phyloP scores from a whole-genome alignment of 2,888 invertebrate species.

The Drosophila longiperda region DNA sequence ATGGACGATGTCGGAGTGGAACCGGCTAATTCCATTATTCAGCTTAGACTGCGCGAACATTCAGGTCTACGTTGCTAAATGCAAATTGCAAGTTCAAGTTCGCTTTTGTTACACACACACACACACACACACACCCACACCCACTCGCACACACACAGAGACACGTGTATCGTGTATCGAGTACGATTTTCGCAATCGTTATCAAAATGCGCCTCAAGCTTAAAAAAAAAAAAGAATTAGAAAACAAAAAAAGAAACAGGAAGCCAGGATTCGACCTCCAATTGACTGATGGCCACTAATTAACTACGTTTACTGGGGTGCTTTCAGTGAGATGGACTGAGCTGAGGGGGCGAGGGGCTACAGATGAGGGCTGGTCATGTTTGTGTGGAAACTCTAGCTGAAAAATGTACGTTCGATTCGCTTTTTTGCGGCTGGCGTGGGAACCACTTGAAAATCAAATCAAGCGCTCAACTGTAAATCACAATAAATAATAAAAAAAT shows the following conservation, averaged over 20 bases:
- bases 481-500: slow-evolving; percentile 83
- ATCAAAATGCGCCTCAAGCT: slow-evolving; percentile 49
- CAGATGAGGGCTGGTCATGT: slow-evolving; percentile 14
- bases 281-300: slow-evolving; percentile 84
- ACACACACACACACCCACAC: slow-evolving; percentile 3
- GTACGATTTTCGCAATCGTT: slow-evolving; percentile 31
- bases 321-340: slow-evolving; percentile 1
- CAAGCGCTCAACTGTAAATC: slow-evolving; percentile 84
- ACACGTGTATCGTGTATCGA: slow-evolving; percentile 22
- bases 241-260: slow-evolving; percentile 9
- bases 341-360: not conserved
- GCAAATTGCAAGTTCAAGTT: slow-evolving; percentile 51
- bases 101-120: slow-evolving; percentile 17
- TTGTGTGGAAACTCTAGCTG: slow-evolving; percentile 30
- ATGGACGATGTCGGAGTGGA: slow-evolving; percentile 49
- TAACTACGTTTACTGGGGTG: slow-evolving; percentile 73
- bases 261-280: slow-evolving; percentile 34
- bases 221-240: not conserved
- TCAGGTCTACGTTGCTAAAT: slow-evolving; percentile 17
- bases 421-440: slow-evolving; percentile 51
- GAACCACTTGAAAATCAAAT: slow-evolving; percentile 84
- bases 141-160: not conserved
- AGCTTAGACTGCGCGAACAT: slow-evolving; percentile 27
- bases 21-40: slow-evolving; percentile 79
- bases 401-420: slow-evolving; percentile 20